Conservation (phyloP, 1,140 invertebrate genomes). For the Pentalonia nigronervosa region DNA sequence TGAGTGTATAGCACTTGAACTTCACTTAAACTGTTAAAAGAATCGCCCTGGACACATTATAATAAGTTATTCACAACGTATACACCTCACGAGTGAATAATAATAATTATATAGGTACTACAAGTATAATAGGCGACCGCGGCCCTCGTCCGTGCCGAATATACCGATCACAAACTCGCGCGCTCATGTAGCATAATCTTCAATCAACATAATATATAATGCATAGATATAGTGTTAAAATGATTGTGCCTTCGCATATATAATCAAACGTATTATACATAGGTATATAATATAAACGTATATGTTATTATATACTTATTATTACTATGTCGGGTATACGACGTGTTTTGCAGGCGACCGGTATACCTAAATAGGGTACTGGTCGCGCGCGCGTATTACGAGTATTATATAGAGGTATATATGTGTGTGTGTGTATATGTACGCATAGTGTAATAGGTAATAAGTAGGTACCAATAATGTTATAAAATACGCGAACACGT, state of each 20-base stretch:
- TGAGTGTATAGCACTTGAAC: not conserved
- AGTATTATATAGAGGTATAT: not conserved
- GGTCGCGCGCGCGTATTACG: not conserved
- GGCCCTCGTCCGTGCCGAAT: not conserved
- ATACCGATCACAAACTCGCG: not conserved
- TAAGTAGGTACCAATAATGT: not conserved
- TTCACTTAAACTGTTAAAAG: too few relatives aligned
- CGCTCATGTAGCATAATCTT: not conserved
- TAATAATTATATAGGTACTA: not conserved
- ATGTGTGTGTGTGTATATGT: not conserved
- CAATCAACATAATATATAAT: not conserved
- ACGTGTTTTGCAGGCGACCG: not conserved
- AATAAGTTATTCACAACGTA: not conserved
- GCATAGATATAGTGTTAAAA: not conserved
- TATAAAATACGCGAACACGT: slow-evolving; percentile 26
- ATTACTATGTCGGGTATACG: not conserved
- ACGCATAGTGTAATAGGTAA: not conserved
- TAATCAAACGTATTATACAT: too few relatives aligned
- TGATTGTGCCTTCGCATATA: not conserved
- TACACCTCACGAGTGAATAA: not conserved
- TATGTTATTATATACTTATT: not conserved
- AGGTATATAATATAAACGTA: too few relatives aligned
- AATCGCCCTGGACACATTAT: not conserved
- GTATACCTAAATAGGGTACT: not conserved
- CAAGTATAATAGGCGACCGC: not conserved